Evolutionary conservation across 2,888 invertebrate genomes (phyloP), one percentile per base, ranked within the genome.

Genomic region (Ellobium chinense): DNA sequence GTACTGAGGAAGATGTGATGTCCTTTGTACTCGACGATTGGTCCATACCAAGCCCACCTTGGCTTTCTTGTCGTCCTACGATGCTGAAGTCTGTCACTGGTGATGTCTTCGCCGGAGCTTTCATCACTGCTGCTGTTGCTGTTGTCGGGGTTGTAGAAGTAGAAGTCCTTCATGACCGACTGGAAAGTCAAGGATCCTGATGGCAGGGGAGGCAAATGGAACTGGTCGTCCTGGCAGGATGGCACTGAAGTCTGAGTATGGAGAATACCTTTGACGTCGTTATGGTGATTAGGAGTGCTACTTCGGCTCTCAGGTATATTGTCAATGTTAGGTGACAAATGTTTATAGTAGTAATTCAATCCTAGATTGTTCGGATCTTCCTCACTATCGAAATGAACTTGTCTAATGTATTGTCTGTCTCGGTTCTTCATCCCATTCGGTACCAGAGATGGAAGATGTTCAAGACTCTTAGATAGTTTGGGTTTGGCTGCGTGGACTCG

Each of bases 1-100:
- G 60, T 60, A n/a, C 60, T 60, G 24, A 60, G 60, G n/a, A 60
- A 60, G 60, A 60, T 60, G 60, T 60, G 60, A 27, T 60, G 60
- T 7, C 60, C 60, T 60, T 60, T 60, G 60, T 60, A 60, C 60
- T 60, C 60, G 12, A 60, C 60, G 60, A 60, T 60, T 24, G 60
- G 60, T 14, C 60, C 60, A 27, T 21, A 60, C 60, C 60, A 60
- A 12, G 46, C 46, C 46, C 7, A 18, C 18, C 46, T 46, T 7
- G 46, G 46, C 46, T 7, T 46, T 18, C 46, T 12, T 7, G 9
- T 18, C 9, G 7, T 7, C 18, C 18, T 46, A 12, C 46, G 7
- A 46, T 18, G 46, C 18, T 18, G 46, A 12, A 12, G 9, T 60
- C 7, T 27, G 14, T 60, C n/a, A n/a, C 24, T 9, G 60, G 7